Percentiles rank a stretch among this genome's conserved stretches.
Conservation (phyloP, 2,797 vertebrate species). For the Enteromius afrohamiltoni region DNA sequence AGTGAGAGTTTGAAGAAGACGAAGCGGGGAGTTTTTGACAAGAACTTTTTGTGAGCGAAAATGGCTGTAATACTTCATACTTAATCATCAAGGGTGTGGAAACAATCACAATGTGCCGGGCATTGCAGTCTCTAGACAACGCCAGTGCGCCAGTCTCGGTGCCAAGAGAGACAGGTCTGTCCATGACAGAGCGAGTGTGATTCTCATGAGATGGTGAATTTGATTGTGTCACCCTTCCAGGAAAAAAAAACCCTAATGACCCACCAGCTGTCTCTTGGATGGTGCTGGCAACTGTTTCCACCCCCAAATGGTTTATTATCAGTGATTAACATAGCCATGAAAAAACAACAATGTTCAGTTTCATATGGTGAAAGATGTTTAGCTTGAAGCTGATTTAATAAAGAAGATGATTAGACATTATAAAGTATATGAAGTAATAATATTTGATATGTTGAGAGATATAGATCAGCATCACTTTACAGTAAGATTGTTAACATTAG, state of each 20-base stretch:
- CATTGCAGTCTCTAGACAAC: conserved; percentile 32
- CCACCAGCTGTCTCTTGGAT: conserved; percentile 62
- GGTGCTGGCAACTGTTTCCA: conserved; percentile 46
- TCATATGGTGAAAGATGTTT: neutral
- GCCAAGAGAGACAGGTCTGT: conserved; percentile 47
- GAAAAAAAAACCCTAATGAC: conserved; percentile 54
- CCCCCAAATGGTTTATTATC: conserved; percentile 34
- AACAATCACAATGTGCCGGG: conserved; percentile 37
- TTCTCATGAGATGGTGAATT: conserved; percentile 47
- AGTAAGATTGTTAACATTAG: neutral
- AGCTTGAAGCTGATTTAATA: neutral
- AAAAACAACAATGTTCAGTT: conserved; percentile 21
- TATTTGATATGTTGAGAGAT: neutral
- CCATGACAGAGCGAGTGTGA: conserved; percentile 39
- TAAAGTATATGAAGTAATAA: neutral
- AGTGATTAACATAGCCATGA: conserved; percentile 22
- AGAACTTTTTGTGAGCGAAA: conserved; percentile 43
- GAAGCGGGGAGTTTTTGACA: conserved; percentile 13
- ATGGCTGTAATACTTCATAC: conserved; percentile 46
- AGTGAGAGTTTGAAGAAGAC: neutral
- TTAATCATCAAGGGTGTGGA: conserved; percentile 48
- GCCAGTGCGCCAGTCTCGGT: neutral
- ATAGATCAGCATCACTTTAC: neutral
- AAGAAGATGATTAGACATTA: neutral
- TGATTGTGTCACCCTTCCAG: conserved; percentile 53